Base-by-base conservation (phyloP, 2,113 vertebrate species). In the Gobio gobio region DNA sequence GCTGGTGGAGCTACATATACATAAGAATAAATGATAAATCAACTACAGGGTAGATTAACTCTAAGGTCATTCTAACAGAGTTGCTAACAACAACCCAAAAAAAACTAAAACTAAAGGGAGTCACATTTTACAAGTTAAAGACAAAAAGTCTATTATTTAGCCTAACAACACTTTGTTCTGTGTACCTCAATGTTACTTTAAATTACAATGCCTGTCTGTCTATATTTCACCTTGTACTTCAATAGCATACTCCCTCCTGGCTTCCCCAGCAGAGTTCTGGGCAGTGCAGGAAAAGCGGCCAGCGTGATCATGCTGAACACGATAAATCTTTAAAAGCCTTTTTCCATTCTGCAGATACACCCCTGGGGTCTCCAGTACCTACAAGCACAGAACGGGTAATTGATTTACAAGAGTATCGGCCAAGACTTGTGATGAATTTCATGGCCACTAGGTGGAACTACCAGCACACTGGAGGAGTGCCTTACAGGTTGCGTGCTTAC, bases 261-360 rank as follows among this genome's bases (percentile, higher is more conserved):
- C 90, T 0, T 93, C 90, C 24, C 96, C 96, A 0, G 95, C 96
- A 4, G 91, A 91, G 92, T 96, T 97, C 82, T 92, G 89, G 0
- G 94, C 96, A 8, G 29, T 90, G 90, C 96, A 97, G 77, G 91
- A 87, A 86, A 96, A 97, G 82, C 91, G 89, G 51, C 96, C 96
- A 0, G 94, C 89, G 14, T 97, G 95, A 10, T 92, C 88, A 45
- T 90, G 91, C 85, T 94, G 95, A 83, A 96, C 89, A 75, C 92
- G 90, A 86, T 94, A 94, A 72, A 97, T 95, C 68, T 94, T 91
- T 49, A 97, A 92, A 70, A 95, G 87, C 73, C 90, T 90, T 7
- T 95, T 92, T 10, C 92, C 93, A 2, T 94, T 92, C 88, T 94
- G 93, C 36, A 96, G 88, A 85, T 86, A 95, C 33, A 94, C 89